These are phyloP conservation scores for Eunapius fragilis DNA, from an alignment of 37 sponge, comb jelly and placozoan species.

Conservation along the genomic window DNA sequence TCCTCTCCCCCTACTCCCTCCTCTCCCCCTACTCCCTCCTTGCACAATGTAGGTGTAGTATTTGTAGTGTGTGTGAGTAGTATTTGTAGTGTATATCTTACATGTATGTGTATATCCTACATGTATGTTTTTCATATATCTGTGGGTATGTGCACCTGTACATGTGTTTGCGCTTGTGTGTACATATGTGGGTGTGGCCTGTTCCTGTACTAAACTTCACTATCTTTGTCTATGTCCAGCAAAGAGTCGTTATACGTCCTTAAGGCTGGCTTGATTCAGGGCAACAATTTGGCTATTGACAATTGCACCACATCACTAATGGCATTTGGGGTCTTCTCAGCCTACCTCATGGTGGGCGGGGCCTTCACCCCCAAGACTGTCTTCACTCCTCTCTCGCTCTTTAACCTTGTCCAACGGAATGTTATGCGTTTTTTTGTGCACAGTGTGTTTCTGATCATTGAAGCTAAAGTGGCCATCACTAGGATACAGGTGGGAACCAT, in stretches of 20 bases:
- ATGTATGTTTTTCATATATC: no score
- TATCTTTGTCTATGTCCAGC: constrained; percentile 8
- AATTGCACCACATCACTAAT: constrained; percentile 4
- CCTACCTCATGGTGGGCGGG: constrained; percentile 17
- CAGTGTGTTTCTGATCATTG: constrained; percentile 19
- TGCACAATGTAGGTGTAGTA: no score
- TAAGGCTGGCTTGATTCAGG: constrained; percentile 30
- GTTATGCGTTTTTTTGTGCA: constrained; percentile 27
- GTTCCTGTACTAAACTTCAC: no score
- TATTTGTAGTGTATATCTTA: no score
- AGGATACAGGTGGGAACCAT: constrained; percentile 41
- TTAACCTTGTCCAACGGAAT: constrained; percentile 24
- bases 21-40: no score
- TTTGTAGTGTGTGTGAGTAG: no score
- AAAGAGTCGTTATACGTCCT: constrained; percentile 6
- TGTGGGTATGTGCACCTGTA: background rate
- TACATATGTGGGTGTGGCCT: no score
- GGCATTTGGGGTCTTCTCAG: constrained; percentile 27
- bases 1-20: no score
- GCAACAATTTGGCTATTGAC: constrained; percentile 6
- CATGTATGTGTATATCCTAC: no score
- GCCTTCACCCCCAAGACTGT: constrained; percentile 37
- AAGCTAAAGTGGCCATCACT: constrained; percentile 34
- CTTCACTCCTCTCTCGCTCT: constrained; percentile 37
- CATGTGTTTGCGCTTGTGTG: background rate